Evolutionary conservation across 2,797 vertebrate species (phyloP).

Genomic region (Hyperoplus lanceolatus): DNA sequence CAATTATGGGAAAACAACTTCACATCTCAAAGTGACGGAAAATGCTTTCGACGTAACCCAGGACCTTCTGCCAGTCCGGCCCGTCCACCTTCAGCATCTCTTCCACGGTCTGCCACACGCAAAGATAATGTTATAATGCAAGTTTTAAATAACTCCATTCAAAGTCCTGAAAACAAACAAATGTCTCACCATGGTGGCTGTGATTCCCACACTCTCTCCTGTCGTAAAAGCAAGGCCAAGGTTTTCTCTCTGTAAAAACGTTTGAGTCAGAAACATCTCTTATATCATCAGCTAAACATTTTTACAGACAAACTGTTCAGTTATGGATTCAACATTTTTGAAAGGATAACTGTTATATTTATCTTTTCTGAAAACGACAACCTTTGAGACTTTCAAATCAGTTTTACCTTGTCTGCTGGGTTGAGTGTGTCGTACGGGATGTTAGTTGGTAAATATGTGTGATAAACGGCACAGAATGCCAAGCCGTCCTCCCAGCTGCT

Average conservation of each 20-base stretch:
- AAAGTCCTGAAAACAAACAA: background rate
- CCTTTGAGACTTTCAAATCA: background rate
- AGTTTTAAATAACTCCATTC: background rate
- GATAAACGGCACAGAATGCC: slow-evolving; percentile 87
- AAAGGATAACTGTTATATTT: background rate
- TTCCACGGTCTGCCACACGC: slow-evolving; percentile 73
- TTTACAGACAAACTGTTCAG: background rate
- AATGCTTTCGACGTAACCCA: slow-evolving; percentile 85
- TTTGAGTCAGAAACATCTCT: background rate
- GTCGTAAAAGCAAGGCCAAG: slow-evolving; percentile 83
- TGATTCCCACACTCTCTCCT: slow-evolving; percentile 81
- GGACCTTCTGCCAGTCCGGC: slow-evolving; percentile 87
- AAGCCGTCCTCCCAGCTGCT: slow-evolving; percentile 89
- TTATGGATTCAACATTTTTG: background rate
- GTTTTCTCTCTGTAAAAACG: slow-evolving; percentile 80
- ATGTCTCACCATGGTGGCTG: slow-evolving; percentile 80
- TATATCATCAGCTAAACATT: background rate
- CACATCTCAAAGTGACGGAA: slow-evolving; percentile 88
- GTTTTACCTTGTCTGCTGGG: slow-evolving; percentile 81
- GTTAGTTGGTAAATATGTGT: slow-evolving; percentile 83
- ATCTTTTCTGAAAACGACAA: background rate
- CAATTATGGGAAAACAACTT: slow-evolving; percentile 38
- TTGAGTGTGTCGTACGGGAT: slow-evolving; percentile 81
- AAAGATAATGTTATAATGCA: background rate
- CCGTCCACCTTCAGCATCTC: slow-evolving; percentile 84